Evolutionary conservation across 2,113 vertebrate genomes (phyloP), one percentile per base, ranked within the genome.

Genomic region (Motacilla tschutschensis): DNA sequence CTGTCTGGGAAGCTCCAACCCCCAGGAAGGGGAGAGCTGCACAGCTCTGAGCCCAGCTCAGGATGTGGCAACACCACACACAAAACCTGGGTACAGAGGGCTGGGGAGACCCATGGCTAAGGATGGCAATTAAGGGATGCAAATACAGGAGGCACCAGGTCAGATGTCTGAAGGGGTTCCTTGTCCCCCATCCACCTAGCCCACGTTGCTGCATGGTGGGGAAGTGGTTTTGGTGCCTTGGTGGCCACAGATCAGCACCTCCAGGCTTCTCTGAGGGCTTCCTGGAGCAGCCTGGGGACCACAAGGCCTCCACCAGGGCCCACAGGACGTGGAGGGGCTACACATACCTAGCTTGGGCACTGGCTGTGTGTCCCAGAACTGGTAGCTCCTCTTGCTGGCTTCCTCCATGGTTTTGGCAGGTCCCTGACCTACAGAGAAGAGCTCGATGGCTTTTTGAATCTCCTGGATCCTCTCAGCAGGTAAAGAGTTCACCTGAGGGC

Each of bases 371-470:
- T 99, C 99, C 99, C 99, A 99, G 97, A 99, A 99, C 95, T 99
- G 99, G 94, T 99, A 99, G 96, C 98, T 99, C 91, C 99, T 98
- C 81, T 99, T 98, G 93, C 97, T 99, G 31, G 99, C 99, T 92
- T 99, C 99, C 91, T 99, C 99, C 99, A 99, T 98, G 83, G 99
- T 99, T 95, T 99, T 99, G 95, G 99, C 99, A 81, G 99, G 99
- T 63, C 99, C 99, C 75, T 99, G 99, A 51, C 98, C 98, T 28
- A 99, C 98, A 12, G 99, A 99, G 93, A 99, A 99, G 67, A 99
- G 97, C 88, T 99, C 99, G 17, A 99, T 99, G 94, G 99, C 99
- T 96, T 99, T 99, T 91, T 99, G 99, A 96, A 99, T 99, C 96
- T 99, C 99, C 92, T 99, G 99, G 91, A 99, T 98, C 96, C 99